Conservation (phyloP, 2,113 vertebrate species). For the Dermatemys mawii region DNA sequence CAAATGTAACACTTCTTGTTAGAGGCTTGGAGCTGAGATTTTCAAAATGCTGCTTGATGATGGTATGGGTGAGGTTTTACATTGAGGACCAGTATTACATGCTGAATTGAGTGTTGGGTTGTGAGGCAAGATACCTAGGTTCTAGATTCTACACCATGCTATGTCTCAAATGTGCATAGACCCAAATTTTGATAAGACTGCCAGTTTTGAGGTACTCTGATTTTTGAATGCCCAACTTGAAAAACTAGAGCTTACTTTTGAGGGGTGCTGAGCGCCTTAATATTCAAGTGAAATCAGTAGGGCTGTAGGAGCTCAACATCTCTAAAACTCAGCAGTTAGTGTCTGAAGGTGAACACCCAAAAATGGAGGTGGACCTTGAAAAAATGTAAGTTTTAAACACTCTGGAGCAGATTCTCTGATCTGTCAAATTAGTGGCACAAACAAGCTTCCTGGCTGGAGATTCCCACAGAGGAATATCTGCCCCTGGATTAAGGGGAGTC, state of each 20-base stretch:
- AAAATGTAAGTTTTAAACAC: not conserved
- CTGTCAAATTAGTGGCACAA: not conserved
- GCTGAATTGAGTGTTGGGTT: not conserved
- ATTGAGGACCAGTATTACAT: not conserved
- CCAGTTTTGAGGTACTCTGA: not conserved
- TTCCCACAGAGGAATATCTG: not conserved
- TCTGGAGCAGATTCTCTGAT: not conserved
- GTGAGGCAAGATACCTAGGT: not conserved
- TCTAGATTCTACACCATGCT: not conserved
- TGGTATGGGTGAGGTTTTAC: not conserved
- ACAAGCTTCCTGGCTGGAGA: rapidly evolving
- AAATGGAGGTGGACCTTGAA: not conserved
- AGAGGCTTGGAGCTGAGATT: not conserved
- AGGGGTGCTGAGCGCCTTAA: not conserved
- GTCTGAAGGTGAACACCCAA: not conserved
- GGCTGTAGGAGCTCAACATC: not conserved
- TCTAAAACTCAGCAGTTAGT: not conserved
- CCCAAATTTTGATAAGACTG: not conserved
- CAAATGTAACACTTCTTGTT: rapidly evolving
- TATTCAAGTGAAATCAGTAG: not conserved
- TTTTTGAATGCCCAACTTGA: not conserved
- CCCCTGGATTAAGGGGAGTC: not conserved
- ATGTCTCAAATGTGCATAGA: not conserved
- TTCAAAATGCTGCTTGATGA: not conserved
- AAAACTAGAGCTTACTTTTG: not conserved